Base-by-base conservation (phyloP, 2,113 vertebrate species). In the Hyperoodon ampullatus region DNA sequence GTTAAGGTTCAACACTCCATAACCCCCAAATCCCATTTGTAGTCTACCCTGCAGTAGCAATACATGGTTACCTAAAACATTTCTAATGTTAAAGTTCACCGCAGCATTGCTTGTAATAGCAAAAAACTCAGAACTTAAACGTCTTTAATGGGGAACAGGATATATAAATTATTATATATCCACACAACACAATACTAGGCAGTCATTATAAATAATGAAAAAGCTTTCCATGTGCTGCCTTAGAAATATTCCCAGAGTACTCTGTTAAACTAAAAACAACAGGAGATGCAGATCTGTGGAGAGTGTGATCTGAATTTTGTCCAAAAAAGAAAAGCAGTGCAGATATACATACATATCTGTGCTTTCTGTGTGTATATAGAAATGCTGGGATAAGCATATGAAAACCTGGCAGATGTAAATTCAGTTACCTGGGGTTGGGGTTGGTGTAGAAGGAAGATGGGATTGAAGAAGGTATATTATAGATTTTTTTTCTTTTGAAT, bases 31-130 rank as follows among this genome's bases (percentile, higher is more conserved):
- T 83, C 35, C 21, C 60, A 71, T 80, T 93, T 96, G 53, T 88
- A 88, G 75, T 81, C 28, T 72, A 71, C 33, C 65, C 19, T 86
- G 35, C 13, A 87, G 44, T 80, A 68, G 65, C 39, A 94, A 74
- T 30, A 90, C 33, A 60, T 18, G 6, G 44, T 78, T 39, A 93
- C 28, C 3, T 42, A 93, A 95, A 82, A 84, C 71, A 85, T 81
- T 85, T 78, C 39, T 85, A 81, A 96, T 6, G 30, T 44, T 78
- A 70, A 92, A 35, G 21, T 92, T 88, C 60, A 95, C 42, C 16
- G 28, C 5, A n/a, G 18, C 53, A 74, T 53, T 65, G 60, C 16
- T 88, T 58, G 3, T 18, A 83, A 63, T 16, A 93, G 66, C 21
- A 85, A 82, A 78, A 89, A 19, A 50, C 24, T 35, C 13, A 84